Conservation (phyloP, 1,140 invertebrate species). For the Amyelois transitella region DNA sequence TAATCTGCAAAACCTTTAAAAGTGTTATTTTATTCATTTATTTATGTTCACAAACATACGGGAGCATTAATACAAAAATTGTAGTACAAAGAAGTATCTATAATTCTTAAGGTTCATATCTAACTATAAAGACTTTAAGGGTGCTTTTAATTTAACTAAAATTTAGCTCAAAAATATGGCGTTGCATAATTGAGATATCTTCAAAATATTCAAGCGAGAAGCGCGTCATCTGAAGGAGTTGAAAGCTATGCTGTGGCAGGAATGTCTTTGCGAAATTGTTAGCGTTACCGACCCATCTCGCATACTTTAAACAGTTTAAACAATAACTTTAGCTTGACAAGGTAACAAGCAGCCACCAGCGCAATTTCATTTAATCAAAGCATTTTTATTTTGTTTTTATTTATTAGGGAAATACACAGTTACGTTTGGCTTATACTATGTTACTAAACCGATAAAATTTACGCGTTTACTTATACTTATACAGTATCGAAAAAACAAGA, state of each 20-base stretch:
- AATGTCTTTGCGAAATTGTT: conserved; percentile 68
- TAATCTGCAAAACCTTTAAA: too few species aligned
- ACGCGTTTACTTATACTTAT: too few species aligned
- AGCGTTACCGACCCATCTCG: conserved; percentile 34
- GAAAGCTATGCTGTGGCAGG: conserved; percentile 47
- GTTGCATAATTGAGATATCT: neutral
- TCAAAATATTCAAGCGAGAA: conserved; percentile 18
- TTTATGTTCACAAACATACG: too few species aligned
- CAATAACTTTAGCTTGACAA: conserved; percentile 3
- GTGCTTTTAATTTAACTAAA: too few species aligned
- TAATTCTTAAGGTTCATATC: too few species aligned
- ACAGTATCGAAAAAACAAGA: neutral
- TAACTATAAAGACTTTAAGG: too few species aligned
- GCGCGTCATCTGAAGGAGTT: conserved; percentile 48
- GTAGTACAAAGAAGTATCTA: too few species aligned
- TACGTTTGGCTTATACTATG: neutral
- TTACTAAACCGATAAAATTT: too few species aligned
- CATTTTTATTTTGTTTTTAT: too few species aligned
- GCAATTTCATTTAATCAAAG: neutral
- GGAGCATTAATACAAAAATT: too few species aligned
- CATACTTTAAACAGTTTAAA: conserved; percentile 36
- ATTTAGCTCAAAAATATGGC: neutral
- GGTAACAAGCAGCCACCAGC: conserved; percentile 39
- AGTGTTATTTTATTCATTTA: too few species aligned
- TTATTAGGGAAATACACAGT: too few species aligned